A percentile compares a stretch with the other conserved stretches of the same genome.
Evolutionary conservation across 2,888 invertebrate species (phyloP).

Genomic region (Synanthedon tipuliformis): DNA sequence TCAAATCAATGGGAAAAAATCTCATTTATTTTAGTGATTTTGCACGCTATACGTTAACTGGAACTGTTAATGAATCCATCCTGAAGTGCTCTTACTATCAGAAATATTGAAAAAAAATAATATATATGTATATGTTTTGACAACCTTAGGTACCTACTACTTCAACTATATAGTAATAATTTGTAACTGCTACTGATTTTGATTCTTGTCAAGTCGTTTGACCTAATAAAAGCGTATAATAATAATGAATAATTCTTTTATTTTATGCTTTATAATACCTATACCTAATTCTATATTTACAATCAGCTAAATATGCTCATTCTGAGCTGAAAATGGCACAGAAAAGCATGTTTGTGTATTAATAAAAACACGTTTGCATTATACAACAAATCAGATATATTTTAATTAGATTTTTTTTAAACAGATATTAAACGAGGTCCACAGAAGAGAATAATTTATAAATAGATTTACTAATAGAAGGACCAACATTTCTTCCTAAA

Average conservation of each 20-base stretch:
- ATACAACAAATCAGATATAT: too few species aligned
- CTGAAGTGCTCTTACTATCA: conserved; percentile 65
- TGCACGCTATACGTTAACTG: conserved; percentile 47
- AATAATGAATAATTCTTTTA: too few species aligned
- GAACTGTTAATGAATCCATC: conserved; percentile 60
- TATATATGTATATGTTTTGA: conserved; percentile 35
- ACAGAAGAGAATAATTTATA: conserved; percentile 70
- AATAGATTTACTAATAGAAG: conserved; percentile 74
- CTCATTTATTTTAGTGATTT: conserved; percentile 25
- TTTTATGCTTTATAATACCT: too few species aligned
- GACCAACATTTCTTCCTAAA: conserved; percentile 73
- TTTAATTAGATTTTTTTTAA: too few species aligned
- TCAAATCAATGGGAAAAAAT: conserved; percentile 33
- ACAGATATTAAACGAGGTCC: conserved; percentile 1
- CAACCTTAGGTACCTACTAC: conserved; percentile 22
- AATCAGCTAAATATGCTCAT: too few species aligned
- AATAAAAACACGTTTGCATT: too few species aligned
- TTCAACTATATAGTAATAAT: conserved; percentile 24
- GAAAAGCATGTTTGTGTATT: too few species aligned
- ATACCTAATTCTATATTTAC: too few species aligned
- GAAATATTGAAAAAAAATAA: conserved; percentile 17
- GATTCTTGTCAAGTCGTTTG: too few species aligned
- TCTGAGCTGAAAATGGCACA: too few species aligned
- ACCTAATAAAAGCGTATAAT: too few species aligned
- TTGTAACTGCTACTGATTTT: too few species aligned